Base-by-base conservation (phyloP, 2,888 invertebrate genomes). In the Apamea crenata region DNA sequence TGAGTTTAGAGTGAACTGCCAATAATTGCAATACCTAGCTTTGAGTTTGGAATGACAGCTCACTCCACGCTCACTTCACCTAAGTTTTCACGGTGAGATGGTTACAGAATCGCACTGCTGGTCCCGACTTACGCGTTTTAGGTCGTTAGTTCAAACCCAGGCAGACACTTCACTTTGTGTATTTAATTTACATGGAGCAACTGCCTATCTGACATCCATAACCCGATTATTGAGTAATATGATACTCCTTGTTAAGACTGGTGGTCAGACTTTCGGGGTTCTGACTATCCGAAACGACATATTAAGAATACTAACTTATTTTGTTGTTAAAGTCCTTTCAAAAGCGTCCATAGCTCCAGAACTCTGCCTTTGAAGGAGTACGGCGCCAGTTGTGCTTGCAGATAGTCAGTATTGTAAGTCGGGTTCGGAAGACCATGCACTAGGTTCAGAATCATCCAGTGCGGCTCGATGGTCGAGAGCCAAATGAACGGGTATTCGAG, bases 401-500 rank as follows among this genome's bases (percentile, higher is more conserved):
- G 32, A 8, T 89, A 87, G 72, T 90, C 85, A 8, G 77, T 50
- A 6, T 77, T 80, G 68, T 92, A 93, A 0, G 94, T 90, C 0
- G 94, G 93, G 77, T 93, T 92, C 0, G 84, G 40, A 14, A 80
- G 70, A 29, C 92, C 93, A 68, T 93, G 92, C 0, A 93, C 81
- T 25, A 92, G 53, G n/a, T 87, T 81, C 0, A 89, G 53, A 0
- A 91, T 81, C 59, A 87, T 77, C 90, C 90, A 93, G 36, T 93
- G 91, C 0, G 92, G 90, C 36, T 93, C 92, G 10, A 92, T 72
- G 0, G 93, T 87, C 0, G 92, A 92, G 18, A 91, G 87, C 94
- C 94, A 94, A n/a, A 95, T 92, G 12, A 91, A 89, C 0, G 95
- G 94, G 68, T 94, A 93, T n/a, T 91, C 84, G 67, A 91, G 92